Conservation (phyloP, 2,113 vertebrate genomes). For the Pterocles burchelli region DNA sequence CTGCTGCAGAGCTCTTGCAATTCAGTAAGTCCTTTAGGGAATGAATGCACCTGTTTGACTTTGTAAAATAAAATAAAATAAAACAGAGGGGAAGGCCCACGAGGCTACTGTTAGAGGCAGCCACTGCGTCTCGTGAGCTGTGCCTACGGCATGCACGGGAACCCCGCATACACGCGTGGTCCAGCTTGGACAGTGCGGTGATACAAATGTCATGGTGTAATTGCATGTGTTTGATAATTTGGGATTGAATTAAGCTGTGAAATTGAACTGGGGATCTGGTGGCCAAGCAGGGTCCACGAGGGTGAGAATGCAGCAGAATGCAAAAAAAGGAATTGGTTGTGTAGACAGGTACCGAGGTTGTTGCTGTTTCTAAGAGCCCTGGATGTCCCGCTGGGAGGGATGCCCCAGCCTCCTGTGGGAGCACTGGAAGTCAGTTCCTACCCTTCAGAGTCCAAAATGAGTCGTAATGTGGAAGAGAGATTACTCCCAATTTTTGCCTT, state of each 20-base stretch:
- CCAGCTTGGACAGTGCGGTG: neutral
- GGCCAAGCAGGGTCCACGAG: neutral
- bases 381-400: neutral
- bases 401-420: neutral
- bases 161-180: fast-evolving
- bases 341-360: neutral
- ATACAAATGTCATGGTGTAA: neutral
- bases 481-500: neutral
- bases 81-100: neutral
- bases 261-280: neutral
- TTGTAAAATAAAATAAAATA: neutral
- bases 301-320: neutral
- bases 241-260: slow-evolving; percentile 2
- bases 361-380: neutral
- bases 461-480: fast-evolving
- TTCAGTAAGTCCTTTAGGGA: neutral
- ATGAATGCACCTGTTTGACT: neutral
- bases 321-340: fast-evolving
- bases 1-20: neutral
- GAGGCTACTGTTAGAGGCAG: neutral
- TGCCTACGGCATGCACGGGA: fast-evolving
- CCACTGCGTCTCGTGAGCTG: fast-evolving
- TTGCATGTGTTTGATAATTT: neutral
- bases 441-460: neutral
- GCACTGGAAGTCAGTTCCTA: neutral